Evolutionary conservation across 2,797 vertebrate species (phyloP), one percentile per base, ranked within the genome.

Genomic region (Pseudochirops cupreus): DNA sequence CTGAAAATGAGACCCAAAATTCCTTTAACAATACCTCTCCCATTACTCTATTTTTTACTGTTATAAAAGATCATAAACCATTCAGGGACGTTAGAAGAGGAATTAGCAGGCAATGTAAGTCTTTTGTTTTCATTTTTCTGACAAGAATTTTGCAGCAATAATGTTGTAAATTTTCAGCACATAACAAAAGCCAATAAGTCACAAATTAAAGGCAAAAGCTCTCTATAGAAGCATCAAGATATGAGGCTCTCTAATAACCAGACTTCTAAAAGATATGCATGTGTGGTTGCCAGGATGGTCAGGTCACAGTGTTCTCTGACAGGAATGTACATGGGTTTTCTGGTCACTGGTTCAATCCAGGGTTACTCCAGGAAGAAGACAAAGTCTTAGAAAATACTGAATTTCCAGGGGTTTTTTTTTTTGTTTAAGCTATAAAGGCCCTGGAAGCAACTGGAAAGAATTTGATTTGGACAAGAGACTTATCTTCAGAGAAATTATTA

Each of bases 121-220:
- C 87, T 93, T 94, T 96, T 96, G 95, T 95, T 96, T 97, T 96
- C 93, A 56, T 96, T 97, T 97, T 29, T 31, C 67, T 52, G 97
- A 96, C 93, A 97, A 56, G 46, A 92, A 97, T 95, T 96, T 92
- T 94, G 91, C 39, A 92, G 94, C 89, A 90, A 95, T 94, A 94
- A 93, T 91, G 96, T 56, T 29, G 92, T 96, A 95, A 96, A 96
- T 96, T 97, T 96, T 91, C 56, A 96, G 90, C 91, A 96, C 90
- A 94, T 96, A 96, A 94, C 91, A 93, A 97, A 96, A 91, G 91
- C 95, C 24, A 94, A 87, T 93, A 95, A 95, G 93, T 91, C 97
- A 95, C 94, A 97, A 95, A 97, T 97, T 96, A n/a, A 91, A 97
- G 58, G 91, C 56, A 96, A 91, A 96, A 94, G 95, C 91, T 94